These are phyloP conservation scores for Dermolepida albohirtum DNA, from an alignment of 2,888 invertebrate genomes.

Conservation along the genomic window DNA sequence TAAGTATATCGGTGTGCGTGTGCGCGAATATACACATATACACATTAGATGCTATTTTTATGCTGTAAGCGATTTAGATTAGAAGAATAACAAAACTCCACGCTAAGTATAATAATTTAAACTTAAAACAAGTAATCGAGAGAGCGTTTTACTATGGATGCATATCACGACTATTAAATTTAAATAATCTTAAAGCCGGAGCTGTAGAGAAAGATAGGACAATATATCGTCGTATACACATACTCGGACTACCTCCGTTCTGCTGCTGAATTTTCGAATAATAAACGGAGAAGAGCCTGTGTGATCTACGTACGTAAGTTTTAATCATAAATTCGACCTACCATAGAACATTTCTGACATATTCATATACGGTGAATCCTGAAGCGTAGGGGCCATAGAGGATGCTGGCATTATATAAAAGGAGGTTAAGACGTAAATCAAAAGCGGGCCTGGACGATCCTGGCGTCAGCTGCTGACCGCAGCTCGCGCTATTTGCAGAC, in stretches of 20 bases:
- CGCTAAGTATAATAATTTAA: too few relatives aligned
- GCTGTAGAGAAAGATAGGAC: constrained; percentile 1
- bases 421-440: constrained; percentile 73
- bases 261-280: constrained; percentile 37
- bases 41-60: too few relatives aligned
- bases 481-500: constrained; percentile 59
- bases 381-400: constrained; percentile 45
- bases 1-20: too few relatives aligned
- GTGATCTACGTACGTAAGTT: constrained; percentile 42
- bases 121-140: too few relatives aligned
- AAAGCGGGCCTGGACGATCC: constrained; percentile 62
- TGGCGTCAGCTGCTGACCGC: constrained; percentile 62
- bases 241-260: constrained; percentile 17
- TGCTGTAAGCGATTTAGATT: too few relatives aligned
- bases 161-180: constrained; percentile 1
- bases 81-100: too few relatives aligned
- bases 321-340: constrained; percentile 45
- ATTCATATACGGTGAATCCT: constrained; percentile 53
- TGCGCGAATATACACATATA: too few relatives aligned
- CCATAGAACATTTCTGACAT: constrained; percentile 53
- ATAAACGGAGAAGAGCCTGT: constrained; percentile 31
- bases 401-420: constrained; percentile 70
- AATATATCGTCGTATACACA: constrained; percentile 7
- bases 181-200: constrained; percentile 24
- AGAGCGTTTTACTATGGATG: neutral